Evolutionary conservation across 2,797 vertebrate genomes (phyloP).

Genomic region (Knipowitschia caucasica): DNA sequence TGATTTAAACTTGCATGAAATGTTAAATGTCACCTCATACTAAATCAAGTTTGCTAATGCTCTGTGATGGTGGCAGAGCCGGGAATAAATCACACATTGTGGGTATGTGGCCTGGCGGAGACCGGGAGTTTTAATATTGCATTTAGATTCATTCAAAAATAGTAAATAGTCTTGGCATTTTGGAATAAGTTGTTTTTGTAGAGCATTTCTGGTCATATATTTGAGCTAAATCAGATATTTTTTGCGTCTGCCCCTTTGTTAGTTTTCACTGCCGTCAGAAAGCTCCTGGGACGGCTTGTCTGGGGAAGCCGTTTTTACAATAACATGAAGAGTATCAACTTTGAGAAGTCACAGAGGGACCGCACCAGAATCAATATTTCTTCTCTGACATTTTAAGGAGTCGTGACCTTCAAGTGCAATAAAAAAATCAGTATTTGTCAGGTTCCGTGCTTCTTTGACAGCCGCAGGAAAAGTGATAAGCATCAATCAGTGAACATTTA

Average conservation of each 20-base stretch:
- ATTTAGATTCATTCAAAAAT: slow-evolving; percentile 12
- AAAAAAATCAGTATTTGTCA: neutral
- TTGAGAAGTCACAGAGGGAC: slow-evolving; percentile 7
- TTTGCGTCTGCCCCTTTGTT: neutral
- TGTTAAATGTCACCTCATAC: slow-evolving; percentile 37
- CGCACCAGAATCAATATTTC: slow-evolving; percentile 5
- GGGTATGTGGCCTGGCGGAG: slow-evolving; percentile 5
- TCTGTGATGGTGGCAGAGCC: slow-evolving; percentile 35
- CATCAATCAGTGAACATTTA: no score
- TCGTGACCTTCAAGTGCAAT: slow-evolving; percentile 16
- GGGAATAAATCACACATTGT: slow-evolving; percentile 37
- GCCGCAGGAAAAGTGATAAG: slow-evolving; percentile 3
- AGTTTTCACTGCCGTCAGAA: slow-evolving; percentile 6
- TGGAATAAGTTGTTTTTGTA: slow-evolving; percentile 18
- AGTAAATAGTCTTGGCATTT: slow-evolving; percentile 18
- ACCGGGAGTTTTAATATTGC: neutral
- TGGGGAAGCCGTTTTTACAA: neutral
- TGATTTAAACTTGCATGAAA: slow-evolving; percentile 59
- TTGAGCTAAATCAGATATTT: slow-evolving; percentile 22
- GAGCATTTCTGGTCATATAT: slow-evolving; percentile 21
- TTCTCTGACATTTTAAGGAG: neutral
- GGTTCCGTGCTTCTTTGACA: neutral
- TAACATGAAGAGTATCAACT: slow-evolving; percentile 6
- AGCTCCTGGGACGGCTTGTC: slow-evolving; percentile 9
- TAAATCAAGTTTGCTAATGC: slow-evolving; percentile 48